Base-by-base conservation (phyloP, 2,113 vertebrate species). In the Megaleporinus macrocephalus region DNA sequence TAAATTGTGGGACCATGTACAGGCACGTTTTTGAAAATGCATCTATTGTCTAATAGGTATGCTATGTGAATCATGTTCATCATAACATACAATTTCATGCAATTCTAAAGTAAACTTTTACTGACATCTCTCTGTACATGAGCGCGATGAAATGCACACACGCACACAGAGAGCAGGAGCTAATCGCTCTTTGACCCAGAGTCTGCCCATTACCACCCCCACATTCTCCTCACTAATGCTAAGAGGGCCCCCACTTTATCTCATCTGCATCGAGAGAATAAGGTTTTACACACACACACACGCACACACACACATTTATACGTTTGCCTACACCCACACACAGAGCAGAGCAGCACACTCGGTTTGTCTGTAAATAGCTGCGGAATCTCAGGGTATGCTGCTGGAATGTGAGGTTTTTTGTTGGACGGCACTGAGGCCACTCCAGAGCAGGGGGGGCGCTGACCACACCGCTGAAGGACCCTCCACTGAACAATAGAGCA, bases 401-500 rank as follows among this genome's bases (percentile, higher is more conserved):
- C 89, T 90, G 89, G 92, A 93, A 92, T 92, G 90, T 77, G 66
- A 75, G 83, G 89, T 93, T 93, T 92, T 94, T 91, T 94, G 89
- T 82, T 85, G 87, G 82, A 90, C 83, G 81, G 78, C 75, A 83
- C 87, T 81, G 86, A 91, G 86, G 86, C 90, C 89, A 87, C 91
- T 93, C 81, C 87, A 84, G 90, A 78, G 80, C 84, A 87, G 49
- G 82, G 85, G 86, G 87, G 79, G 87, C 83, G 93, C 90, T 93
- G 87, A 90, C 83, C 88, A 87, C 74, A 70, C 88, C 88, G 77
- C 86, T 93, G 91, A 90, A 96, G 93, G 90, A 90, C 91, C 89
- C 95, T 93, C 89, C 87, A 93, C 86, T 86, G 86, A 92, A 96
- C 94, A 96, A 95, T 95, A 90, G 92, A 68, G 81, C 88, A 89